Evolutionary conservation across 2,888 invertebrate species (phyloP), one percentile per base, ranked within the genome.

Genomic region (Gryllus longicercus): DNA sequence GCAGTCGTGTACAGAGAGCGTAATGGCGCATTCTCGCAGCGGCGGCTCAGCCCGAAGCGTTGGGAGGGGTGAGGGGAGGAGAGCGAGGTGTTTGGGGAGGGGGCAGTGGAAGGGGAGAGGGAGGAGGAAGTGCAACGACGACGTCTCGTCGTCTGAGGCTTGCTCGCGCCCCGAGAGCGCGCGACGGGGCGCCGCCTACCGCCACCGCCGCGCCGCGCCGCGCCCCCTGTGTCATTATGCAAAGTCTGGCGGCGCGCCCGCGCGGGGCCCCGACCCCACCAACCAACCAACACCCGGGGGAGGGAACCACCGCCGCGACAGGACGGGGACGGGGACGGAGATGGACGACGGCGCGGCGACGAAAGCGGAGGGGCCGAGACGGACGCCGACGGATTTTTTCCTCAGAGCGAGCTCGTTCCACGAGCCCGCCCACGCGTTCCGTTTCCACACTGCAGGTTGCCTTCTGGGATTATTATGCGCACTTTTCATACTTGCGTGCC

Each of bases 211-310:
- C 63, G 63, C 8, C 63, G n/a, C 25, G 38, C 38, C 38, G 63
- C 63, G 63, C 10, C 63, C 63, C 63, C 63, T 63, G 63, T 63
- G 63, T 63, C 63, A 63, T 63, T 63, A 63, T 63, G 63, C 63
- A 63, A 63, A 63, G 63, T 14, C 63, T 14, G 63, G 63, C n/a
- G 14, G 4, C 63, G 16, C 63, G 38, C 63, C 63, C 63, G 51
- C 51, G 21, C 21, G 1, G 21, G 38, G 8, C 8, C 38, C 38
- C 5, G 14, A 21, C 21, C 8, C 1, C n/a, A 11, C 63, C 63
- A 63, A n/a, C 63, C 14, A 14, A n/a, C 16, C 63, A n/a, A 63
- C 63, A 5, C 63, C n/a, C 16, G 4, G 63, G 63, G 63, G 63
- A 14, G 63, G 63, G 63, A 63, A 63, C 16, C 63, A 8, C 63